Percentiles rank a stretch among this genome's conserved stretches.
Evolutionary conservation across 1,140 invertebrate genomes (phyloP).

Genomic region (Halictus rubicundus): DNA sequence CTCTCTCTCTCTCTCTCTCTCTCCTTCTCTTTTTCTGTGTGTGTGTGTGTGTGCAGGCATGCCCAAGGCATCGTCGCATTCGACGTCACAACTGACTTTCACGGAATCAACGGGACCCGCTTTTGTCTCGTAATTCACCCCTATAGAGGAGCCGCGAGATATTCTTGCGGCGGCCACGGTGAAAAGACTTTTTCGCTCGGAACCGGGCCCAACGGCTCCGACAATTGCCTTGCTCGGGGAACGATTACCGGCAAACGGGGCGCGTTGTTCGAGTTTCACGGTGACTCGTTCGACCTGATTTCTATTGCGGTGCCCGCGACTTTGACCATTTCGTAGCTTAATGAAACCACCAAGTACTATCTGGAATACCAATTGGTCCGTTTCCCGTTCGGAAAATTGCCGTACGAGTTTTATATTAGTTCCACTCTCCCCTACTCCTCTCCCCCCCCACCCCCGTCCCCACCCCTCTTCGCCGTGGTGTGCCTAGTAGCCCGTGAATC

Average conservation of each 20-base stretch:
- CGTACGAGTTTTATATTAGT: not conserved
- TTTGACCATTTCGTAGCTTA: not conserved
- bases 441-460: too few species aligned
- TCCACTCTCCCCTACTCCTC: too few species aligned
- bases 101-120: conserved; percentile 35
- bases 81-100: conserved; percentile 45
- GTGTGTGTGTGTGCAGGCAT: not conserved
- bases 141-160: not conserved
- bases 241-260: not conserved
- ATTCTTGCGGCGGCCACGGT: conserved; percentile 25
- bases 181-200: conserved; percentile 1
- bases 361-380: conserved; percentile 1
- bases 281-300: conserved; percentile 10
- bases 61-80: conserved; percentile 42
- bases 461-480: not conserved
- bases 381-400: conserved; percentile 1
- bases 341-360: not conserved
- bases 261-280: not conserved
- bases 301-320: not conserved
- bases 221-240: conserved; percentile 17
- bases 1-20: not conserved
- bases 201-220: not conserved
- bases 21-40: not conserved
- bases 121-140: conserved; percentile 35
- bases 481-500: not conserved